These are phyloP conservation scores for Agonum fuliginosum DNA, from an alignment of 2,888 invertebrate species.

Conservation along the genomic window DNA sequence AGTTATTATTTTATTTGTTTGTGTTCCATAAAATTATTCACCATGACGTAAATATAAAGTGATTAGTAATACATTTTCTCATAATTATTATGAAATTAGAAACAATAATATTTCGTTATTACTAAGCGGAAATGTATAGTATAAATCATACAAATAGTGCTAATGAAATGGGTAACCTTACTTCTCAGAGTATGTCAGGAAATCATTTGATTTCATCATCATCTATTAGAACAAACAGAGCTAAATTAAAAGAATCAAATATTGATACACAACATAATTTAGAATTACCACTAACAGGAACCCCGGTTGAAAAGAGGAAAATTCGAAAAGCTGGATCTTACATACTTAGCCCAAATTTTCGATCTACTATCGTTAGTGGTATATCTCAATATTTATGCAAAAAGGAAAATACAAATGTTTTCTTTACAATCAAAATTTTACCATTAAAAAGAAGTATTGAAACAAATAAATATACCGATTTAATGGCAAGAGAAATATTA, in stretches of 20 bases:
- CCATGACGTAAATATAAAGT: too few species aligned
- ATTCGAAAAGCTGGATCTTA: slow-evolving; percentile 81
- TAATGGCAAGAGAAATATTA: slow-evolving; percentile 85
- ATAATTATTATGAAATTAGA: too few species aligned
- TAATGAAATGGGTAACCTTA: slow-evolving; percentile 15
- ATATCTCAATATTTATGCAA: slow-evolving; percentile 85
- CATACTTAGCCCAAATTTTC: slow-evolving; percentile 81
- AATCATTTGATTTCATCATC: background rate
- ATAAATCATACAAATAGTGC: background rate
- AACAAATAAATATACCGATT: slow-evolving; percentile 82
- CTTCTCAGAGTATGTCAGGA: background rate
- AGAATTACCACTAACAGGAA: slow-evolving; percentile 74
- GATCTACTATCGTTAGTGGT: slow-evolving; percentile 84
- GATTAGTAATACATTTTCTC: too few species aligned
- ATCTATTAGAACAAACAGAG: background rate
- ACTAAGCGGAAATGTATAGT: background rate
- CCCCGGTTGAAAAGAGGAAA: slow-evolving; percentile 74
- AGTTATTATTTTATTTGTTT: too few species aligned
- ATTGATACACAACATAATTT: slow-evolving; percentile 63
- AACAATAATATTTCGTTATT: background rate
- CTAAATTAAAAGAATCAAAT: background rate
- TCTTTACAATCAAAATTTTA: slow-evolving; percentile 79
- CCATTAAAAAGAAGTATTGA: slow-evolving; percentile 75
- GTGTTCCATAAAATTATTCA: too few species aligned
- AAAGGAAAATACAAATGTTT: slow-evolving; percentile 81